Percentiles rank a stretch among this genome's conserved stretches.
Evolutionary conservation across 2,113 vertebrate species (phyloP).

Genomic region (Hippocampus guttulatus): DNA sequence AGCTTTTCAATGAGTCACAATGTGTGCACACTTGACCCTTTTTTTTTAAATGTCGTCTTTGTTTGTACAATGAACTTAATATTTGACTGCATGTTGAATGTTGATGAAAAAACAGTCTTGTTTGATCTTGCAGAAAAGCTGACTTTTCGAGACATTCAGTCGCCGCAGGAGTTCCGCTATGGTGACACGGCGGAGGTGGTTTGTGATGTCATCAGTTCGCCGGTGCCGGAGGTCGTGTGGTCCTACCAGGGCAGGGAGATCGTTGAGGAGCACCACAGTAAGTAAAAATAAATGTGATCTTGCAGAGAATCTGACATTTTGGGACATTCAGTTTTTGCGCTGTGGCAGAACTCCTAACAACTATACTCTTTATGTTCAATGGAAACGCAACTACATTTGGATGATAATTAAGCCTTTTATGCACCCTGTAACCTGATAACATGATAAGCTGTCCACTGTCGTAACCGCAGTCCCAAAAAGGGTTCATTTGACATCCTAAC

Average conservation of each 20-base stretch:
- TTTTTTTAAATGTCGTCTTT: too few species aligned
- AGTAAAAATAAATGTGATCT: conserved; percentile 56
- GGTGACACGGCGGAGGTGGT: conserved; percentile 90
- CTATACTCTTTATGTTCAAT: not conserved
- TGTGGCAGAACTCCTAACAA: too few species aligned
- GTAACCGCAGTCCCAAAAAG: too few species aligned
- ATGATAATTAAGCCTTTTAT: not conserved
- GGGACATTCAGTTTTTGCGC: too few species aligned
- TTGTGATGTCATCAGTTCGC: conserved; percentile 89
- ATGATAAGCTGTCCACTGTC: too few species aligned
- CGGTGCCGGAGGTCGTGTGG: conserved; percentile 91
- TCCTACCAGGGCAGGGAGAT: conserved; percentile 89
- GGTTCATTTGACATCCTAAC: not conserved
- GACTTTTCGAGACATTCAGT: conserved; percentile 84
- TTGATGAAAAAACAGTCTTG: conserved; percentile 1
- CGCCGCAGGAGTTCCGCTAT: conserved; percentile 92
- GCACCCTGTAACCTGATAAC: too few species aligned
- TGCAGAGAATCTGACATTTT: too few species aligned
- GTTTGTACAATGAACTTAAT: too few species aligned
- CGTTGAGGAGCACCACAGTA: conserved; percentile 84
- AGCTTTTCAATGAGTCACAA: too few species aligned
- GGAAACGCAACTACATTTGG: not conserved
- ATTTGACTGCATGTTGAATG: not conserved
- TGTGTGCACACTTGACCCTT: too few species aligned
- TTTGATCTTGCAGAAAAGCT: conserved; percentile 83